phyloP scores from a whole-genome alignment of 2,797 vertebrate species.

The Spheniscus humboldti region DNA sequence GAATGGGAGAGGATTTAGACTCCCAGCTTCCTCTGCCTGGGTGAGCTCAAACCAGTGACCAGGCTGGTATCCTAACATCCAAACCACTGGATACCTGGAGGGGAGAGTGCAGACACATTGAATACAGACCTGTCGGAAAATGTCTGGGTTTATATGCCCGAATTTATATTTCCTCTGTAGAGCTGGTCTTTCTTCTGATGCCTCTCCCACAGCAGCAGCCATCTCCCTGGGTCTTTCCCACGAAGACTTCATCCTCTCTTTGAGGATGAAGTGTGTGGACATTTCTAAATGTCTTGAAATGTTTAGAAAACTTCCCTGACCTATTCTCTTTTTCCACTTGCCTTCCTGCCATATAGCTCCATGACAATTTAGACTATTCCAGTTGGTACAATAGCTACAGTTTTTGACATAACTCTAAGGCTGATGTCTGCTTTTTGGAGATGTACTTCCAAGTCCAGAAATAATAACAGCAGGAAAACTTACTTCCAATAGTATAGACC shows the following conservation, averaged over 20 bases:
- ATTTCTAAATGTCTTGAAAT: neutral
- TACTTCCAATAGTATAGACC: neutral
- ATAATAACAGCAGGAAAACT: neutral
- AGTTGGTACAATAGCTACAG: neutral
- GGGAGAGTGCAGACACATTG: neutral
- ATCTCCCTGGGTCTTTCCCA: neutral
- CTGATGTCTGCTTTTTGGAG: neutral
- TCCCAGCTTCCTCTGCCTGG: neutral
- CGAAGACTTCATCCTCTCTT: neutral
- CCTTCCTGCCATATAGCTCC: neutral
- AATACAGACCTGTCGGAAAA: neutral
- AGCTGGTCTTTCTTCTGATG: neutral
- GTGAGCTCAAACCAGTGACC: fast-evolving
- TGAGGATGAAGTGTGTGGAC: neutral
- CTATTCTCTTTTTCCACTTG: neutral
- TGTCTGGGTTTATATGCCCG: fast-evolving
- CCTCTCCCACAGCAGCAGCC: neutral
- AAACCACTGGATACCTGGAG: neutral
- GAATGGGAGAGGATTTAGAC: neutral
- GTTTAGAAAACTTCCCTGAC: neutral
- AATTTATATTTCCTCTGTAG: neutral
- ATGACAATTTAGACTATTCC: neutral
- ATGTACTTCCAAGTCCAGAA: neutral
- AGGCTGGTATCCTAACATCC: neutral
- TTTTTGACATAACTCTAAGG: neutral